phyloP scores from a whole-genome alignment of 2,888 invertebrate genomes.

The Junonia oenone region DNA sequence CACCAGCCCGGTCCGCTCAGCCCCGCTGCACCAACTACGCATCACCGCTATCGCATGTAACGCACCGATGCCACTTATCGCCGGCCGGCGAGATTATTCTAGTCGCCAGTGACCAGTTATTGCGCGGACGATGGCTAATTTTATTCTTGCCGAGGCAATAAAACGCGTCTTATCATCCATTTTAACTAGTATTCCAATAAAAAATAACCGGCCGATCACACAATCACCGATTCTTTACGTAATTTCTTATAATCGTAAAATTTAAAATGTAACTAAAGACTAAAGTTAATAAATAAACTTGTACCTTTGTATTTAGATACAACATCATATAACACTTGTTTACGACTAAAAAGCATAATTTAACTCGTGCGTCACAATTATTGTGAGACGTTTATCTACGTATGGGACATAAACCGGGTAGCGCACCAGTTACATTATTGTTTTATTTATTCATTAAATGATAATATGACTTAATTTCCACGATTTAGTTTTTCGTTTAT shows the following conservation, averaged over 20 bases:
- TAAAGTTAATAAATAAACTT: background rate
- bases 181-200: constrained; percentile 12
- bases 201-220: constrained; percentile 6
- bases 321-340: constrained; percentile 23
- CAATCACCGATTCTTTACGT: constrained; percentile 6
- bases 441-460: background rate
- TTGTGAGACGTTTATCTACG: constrained; percentile 14
- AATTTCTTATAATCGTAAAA: background rate
- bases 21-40: constrained; percentile 16
- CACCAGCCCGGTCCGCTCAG: constrained; percentile 13
- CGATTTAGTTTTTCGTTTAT: background rate
- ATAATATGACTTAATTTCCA: background rate
- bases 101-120: constrained; percentile 26
- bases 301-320: constrained; percentile 9
- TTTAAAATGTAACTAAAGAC: constrained; percentile 7
- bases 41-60: constrained; percentile 18
- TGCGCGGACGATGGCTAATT: constrained; percentile 22
- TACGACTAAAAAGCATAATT: constrained; percentile 20
- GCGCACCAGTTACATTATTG: background rate
- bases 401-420: background rate
- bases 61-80: constrained; percentile 27
- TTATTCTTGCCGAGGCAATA: constrained; percentile 24
- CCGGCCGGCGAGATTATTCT: constrained; percentile 32
- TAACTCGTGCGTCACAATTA: constrained; percentile 29
- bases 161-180: constrained; percentile 10